Base-by-base conservation (phyloP, 2,113 vertebrate genomes). In the Rafetus swinhoei region DNA sequence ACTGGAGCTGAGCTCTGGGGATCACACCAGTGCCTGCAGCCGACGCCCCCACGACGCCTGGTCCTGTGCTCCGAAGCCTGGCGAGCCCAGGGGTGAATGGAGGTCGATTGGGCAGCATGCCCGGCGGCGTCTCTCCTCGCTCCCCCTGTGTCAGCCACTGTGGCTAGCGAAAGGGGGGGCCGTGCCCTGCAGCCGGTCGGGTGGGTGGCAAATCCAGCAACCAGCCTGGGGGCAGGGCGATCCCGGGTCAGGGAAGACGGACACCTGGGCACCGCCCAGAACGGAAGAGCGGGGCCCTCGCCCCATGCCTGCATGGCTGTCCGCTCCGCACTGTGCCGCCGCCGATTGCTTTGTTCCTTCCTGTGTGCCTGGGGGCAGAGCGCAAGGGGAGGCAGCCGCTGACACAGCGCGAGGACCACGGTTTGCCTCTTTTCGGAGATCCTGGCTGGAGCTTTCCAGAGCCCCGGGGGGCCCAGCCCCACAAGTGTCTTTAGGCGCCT, bases 191-290 rank as follows among this genome's bases (percentile, higher is more conserved):
- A 96, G 91, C 54, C 88, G 59, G 4, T 1, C 74, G 80, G 94
- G 95, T 90, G 95, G 94, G 95, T 96, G 93, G 87, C 85, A 92
- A 90, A 93, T 87, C 92, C 94, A 95, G 95, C 92, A 81, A 82
- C 86, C 94, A 79, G 94, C 86, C 85, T 88, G 95, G 84, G 94
- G 77, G 96, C 94, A 96, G 90, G 32, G 92, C 95, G 86, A 85
- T 97, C 94, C 92, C 65, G 92, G 87, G 89, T 90, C 88, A 95
- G 95, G 39, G 39, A 45, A 45, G 39, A 45, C 39, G 39, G 39
- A 45, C 39, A 45, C 39, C 39, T 45, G 88, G 95, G 84, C 77
- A 84, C 92, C 0, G 1, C 80, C 81, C 10, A 45, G 92, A 45
- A 86, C 84, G 95, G 77, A 94, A 88, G 65, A 84, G 96, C 93